A percentile compares a stretch with the other conserved stretches of the same genome.
Conservation (phyloP, 2,113 vertebrate species). For the Spermophilus dauricus region DNA sequence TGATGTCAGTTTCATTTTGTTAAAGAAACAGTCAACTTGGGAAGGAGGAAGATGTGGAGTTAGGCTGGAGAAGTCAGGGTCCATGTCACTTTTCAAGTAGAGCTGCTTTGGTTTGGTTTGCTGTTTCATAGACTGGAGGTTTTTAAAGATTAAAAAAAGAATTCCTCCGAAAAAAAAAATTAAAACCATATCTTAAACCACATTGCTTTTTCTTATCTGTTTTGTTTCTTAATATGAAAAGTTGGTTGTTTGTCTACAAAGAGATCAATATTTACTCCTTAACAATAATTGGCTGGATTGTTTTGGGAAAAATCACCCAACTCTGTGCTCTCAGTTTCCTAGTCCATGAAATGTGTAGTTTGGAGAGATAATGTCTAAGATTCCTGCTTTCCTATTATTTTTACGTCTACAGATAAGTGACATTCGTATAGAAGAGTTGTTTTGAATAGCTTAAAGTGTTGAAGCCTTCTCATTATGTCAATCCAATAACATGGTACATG, state of each 20-base stretch:
- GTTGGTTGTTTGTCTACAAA: not conserved
- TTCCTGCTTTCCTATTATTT: constrained; percentile 21
- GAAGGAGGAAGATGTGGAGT: not conserved
- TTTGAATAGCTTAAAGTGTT: not conserved
- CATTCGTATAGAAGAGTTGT: not conserved
- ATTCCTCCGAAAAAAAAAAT: not conserved
- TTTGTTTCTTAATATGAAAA: not conserved
- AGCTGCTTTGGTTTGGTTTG: not conserved
- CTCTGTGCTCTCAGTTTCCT: not conserved
- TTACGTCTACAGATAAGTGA: not conserved
- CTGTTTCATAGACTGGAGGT: not conserved
- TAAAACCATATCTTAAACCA: not conserved
- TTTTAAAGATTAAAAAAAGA: not conserved
- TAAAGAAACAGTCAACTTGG: not conserved
- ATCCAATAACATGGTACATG: not conserved
- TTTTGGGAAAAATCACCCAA: not conserved
- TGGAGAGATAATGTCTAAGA: not conserved
- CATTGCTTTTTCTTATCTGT: not conserved
- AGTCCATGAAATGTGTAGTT: not conserved
- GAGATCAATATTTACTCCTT: not conserved
- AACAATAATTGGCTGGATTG: not conserved
- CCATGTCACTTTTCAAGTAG: not conserved
- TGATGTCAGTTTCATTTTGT: not conserved
- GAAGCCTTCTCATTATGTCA: constrained; percentile 19
- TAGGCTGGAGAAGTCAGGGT: not conserved